These are phyloP conservation scores for Tenthredo notha DNA, from an alignment of 2,888 invertebrate species.

Conservation along the genomic window DNA sequence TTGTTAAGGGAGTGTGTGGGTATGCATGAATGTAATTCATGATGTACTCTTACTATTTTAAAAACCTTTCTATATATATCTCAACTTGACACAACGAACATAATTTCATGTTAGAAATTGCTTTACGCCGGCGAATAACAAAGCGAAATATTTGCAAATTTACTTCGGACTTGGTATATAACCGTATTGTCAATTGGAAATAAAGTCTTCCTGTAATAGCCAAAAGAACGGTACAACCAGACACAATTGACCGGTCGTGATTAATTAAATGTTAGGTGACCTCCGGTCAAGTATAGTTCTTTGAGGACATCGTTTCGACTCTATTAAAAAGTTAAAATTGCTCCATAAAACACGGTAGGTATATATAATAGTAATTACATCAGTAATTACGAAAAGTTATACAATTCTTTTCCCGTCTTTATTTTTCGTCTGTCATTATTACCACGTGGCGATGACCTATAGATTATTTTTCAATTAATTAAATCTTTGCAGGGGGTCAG, in stretches of 20 bases:
- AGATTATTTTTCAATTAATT: constrained; percentile 33
- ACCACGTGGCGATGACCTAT: constrained; percentile 4
- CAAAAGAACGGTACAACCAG: background rate
- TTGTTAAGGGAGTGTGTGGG: background rate
- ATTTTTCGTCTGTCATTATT: background rate
- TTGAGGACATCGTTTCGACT: constrained; percentile 19
- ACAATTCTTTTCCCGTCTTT: background rate
- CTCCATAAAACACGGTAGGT: background rate
- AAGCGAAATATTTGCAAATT: background rate
- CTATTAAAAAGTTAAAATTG: background rate
- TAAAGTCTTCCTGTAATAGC: background rate
- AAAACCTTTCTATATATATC: background rate
- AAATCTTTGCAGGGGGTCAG: background rate
- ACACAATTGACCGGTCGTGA: constrained; percentile 42
- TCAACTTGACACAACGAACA: background rate
- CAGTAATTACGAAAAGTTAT: background rate
- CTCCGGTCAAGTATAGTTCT: constrained; percentile 39
- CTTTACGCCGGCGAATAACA: background rate
- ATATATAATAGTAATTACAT: background rate
- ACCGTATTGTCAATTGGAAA: background rate
- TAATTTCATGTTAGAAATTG: background rate
- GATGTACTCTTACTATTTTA: background rate
- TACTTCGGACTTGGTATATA: background rate
- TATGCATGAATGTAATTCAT: background rate
- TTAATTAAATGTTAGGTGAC: constrained; percentile 37